Percentiles rank a stretch among this genome's conserved stretches.
Conservation (phyloP, 2,797 vertebrate species). For the Lepus oiostolus region DNA sequence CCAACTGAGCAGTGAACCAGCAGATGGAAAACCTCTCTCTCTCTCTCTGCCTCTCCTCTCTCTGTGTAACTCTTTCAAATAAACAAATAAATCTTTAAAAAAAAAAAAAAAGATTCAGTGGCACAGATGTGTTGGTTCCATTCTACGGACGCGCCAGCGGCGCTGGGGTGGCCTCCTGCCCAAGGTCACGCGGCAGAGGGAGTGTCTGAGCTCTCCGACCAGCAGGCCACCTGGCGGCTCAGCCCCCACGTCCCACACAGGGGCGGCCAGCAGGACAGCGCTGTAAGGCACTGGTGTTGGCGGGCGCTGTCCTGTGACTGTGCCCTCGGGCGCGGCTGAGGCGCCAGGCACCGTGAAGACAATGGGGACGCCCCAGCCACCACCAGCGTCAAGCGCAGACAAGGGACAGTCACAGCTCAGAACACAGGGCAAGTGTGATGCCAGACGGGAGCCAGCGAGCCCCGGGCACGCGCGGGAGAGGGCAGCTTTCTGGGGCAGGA, state of each 20-base stretch:
- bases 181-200: not conserved
- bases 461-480: not conserved
- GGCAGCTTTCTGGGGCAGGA: fast-evolving
- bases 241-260: not conserved
- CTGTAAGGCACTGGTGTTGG: not conserved
- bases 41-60: too few relatives aligned
- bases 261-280: not conserved
- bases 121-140: not conserved
- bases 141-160: not conserved
- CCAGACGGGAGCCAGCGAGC: not conserved
- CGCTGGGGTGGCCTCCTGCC: not conserved
- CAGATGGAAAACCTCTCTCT: too few relatives aligned
- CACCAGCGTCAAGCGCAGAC: not conserved
- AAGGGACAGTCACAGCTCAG: not conserved
- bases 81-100: too few relatives aligned
- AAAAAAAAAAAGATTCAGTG: not conserved
- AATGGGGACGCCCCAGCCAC: not conserved
- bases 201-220: not conserved
- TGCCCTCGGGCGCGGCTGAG: not conserved
- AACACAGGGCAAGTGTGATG: fast-evolving
- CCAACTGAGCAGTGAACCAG: too few relatives aligned
- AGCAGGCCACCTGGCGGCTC: not conserved
- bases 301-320: not conserved
- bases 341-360: not conserved
- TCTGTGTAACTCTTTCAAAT: too few relatives aligned